phyloP scores from a whole-genome alignment of 2,888 invertebrate genomes.

The Meteorus colon region DNA sequence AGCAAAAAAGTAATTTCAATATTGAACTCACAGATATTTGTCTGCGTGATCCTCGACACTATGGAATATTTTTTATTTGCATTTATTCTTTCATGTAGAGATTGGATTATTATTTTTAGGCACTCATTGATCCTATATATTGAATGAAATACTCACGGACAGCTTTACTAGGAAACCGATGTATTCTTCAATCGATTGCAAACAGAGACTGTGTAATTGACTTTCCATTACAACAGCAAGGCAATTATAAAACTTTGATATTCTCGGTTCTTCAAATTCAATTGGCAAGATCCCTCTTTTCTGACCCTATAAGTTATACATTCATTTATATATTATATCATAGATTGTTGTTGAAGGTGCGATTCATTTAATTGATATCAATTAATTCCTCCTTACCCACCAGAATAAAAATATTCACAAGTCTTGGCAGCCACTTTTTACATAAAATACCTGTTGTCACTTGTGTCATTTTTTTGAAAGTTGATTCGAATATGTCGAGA shows the following conservation, averaged over 20 bases:
- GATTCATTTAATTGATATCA: not conserved
- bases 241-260: constrained; percentile 88
- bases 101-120: not conserved
- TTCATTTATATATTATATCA: not conserved
- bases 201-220: constrained; percentile 87
- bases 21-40: constrained; percentile 51
- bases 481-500: constrained; percentile 78
- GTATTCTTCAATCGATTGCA: constrained; percentile 86
- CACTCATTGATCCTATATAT: not conserved
- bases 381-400: constrained; percentile 64
- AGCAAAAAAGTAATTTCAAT: not conserved
- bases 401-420: constrained; percentile 79
- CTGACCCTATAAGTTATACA: constrained; percentile 73
- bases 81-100: not conserved
- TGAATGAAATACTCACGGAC: constrained; percentile 76
- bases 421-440: constrained; percentile 79
- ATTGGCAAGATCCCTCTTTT: constrained; percentile 82
- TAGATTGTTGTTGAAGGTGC: constrained; percentile 9
- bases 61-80: constrained; percentile 41
- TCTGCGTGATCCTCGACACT: constrained; percentile 53
- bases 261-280: constrained; percentile 78
- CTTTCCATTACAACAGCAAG: constrained; percentile 91
- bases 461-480: constrained; percentile 78
- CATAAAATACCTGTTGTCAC: constrained; percentile 80
- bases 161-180: constrained; percentile 85